Percentiles rank a stretch among this genome's conserved stretches.
Conservation (phyloP, 2,888 invertebrate species). For the Lissonota sp. region DNA sequence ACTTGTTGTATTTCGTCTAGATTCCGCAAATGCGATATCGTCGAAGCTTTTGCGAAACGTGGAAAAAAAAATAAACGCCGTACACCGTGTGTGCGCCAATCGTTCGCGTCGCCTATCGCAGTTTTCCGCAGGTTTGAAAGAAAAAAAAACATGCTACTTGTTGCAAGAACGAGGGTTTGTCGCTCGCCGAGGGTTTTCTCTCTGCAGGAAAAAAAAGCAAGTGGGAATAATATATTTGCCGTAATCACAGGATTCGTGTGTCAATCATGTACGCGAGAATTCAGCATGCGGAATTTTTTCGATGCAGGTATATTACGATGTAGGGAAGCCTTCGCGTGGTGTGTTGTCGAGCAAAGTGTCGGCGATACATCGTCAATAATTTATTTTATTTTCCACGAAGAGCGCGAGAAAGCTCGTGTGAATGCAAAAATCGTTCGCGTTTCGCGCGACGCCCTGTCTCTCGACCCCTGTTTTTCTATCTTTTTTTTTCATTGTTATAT, state of each 20-base stretch:
- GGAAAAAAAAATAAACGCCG: too few relatives aligned
- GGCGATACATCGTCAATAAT: slow-evolving; percentile 64
- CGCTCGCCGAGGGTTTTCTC: slow-evolving; percentile 34
- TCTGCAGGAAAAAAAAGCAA: slow-evolving; percentile 2
- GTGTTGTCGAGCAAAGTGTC: slow-evolving; percentile 18
- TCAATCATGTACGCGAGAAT: slow-evolving; percentile 24
- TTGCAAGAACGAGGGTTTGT: slow-evolving; percentile 25
- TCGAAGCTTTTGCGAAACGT: slow-evolving; percentile 1
- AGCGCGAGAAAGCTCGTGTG: slow-evolving; percentile 33
- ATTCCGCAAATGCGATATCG: slow-evolving; percentile 48
- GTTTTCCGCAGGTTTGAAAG: slow-evolving; percentile 16
- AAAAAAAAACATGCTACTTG: slow-evolving; percentile 24
- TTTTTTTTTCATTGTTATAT: slow-evolving; percentile 12
- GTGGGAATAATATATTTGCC: slow-evolving; percentile 34
- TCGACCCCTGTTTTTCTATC: background rate
- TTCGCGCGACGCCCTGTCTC: slow-evolving; percentile 31
- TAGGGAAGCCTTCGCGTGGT: slow-evolving; percentile 26
- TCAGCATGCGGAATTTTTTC: too few relatives aligned
- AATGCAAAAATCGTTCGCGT: slow-evolving; percentile 26
- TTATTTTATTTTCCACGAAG: slow-evolving; percentile 62
- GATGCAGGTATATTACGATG: background rate
- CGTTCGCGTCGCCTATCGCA: slow-evolving; percentile 14
- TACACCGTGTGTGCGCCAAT: too few relatives aligned
- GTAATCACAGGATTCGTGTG: slow-evolving; percentile 22
- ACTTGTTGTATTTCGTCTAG: slow-evolving; percentile 30